phyloP scores from a whole-genome alignment of 2,797 vertebrate genomes.

The Pseudocheirus occidentalis region DNA sequence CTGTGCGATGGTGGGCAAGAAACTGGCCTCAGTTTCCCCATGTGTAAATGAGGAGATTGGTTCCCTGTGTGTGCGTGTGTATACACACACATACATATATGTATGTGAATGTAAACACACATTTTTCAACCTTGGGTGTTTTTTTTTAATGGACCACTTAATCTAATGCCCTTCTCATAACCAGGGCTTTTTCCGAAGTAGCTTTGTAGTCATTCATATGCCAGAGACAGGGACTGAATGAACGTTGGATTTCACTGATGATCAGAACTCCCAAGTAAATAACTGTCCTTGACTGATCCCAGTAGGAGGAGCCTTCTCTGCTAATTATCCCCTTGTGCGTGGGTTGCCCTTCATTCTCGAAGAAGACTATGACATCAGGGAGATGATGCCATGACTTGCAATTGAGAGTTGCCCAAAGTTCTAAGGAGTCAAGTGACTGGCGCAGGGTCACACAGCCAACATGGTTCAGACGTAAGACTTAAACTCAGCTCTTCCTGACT shows the following conservation, averaged over 20 bases:
- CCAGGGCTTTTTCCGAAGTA: background rate
- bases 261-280: background rate
- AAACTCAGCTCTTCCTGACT: background rate
- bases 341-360: no score
- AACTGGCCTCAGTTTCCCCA: slow-evolving; percentile 10
- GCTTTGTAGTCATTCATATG: background rate
- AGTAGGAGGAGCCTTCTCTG: background rate
- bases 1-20: background rate
- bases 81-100: background rate
- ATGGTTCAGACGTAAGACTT: background rate
- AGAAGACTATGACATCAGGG: no score
- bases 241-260: background rate
- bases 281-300: background rate
- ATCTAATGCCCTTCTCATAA: background rate
- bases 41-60: background rate
- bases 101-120: no score
- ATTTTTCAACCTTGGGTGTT: background rate
- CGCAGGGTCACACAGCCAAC: background rate
- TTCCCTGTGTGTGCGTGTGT: no score
- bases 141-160: background rate
- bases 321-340: background rate
- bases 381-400: no score
- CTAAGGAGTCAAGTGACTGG: background rate
- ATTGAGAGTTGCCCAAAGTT: background rate
- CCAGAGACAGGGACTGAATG: background rate